These are phyloP conservation scores for Felis chaus DNA, from an alignment of 2,113 vertebrate species.

Conservation along the genomic window DNA sequence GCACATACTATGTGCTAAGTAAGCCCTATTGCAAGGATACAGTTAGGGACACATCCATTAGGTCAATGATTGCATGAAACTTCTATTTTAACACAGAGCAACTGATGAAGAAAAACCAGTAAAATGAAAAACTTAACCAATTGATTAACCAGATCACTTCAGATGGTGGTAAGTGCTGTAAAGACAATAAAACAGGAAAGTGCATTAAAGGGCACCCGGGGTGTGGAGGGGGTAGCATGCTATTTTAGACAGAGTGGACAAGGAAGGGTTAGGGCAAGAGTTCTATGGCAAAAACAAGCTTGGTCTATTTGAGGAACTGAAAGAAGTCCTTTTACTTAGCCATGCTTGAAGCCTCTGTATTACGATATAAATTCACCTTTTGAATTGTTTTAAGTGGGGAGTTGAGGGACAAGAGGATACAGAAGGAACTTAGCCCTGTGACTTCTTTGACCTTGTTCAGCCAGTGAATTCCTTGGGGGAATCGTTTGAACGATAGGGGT, in stretches of 20 bases:
- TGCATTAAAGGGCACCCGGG: neutral
- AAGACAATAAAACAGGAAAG: neutral
- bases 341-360: neutral
- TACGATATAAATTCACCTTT: neutral
- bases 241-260: neutral
- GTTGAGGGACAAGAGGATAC: neutral
- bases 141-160: neutral
- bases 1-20: neutral
- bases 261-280: neutral
- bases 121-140: neutral
- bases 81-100: neutral
- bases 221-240: fast-evolving
- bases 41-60: neutral
- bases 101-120: neutral
- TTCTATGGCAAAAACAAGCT: neutral
- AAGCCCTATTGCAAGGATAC: neutral
- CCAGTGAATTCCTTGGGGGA: neutral
- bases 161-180: neutral
- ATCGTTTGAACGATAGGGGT: neutral
- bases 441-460: neutral
- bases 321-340: neutral
- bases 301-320: neutral
- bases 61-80: neutral
- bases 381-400: neutral
- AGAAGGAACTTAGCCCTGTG: neutral